Percentiles rank a stretch among this genome's conserved stretches.
These are phyloP conservation scores for Aspiorhynchus laticeps DNA, from an alignment of 2,113 vertebrate species.

Conservation along the genomic window DNA sequence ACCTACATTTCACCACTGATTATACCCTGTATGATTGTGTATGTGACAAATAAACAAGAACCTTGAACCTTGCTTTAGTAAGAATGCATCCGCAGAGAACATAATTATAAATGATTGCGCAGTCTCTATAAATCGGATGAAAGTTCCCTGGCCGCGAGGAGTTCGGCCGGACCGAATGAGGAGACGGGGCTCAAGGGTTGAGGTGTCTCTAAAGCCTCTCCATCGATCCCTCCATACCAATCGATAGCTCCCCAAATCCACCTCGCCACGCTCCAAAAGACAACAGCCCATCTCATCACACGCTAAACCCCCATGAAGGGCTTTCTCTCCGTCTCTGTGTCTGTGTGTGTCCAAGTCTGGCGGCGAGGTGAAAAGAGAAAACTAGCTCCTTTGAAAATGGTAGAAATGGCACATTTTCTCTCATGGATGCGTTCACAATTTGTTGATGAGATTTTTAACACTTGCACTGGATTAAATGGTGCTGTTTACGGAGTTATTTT, in stretches of 20 bases:
- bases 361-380: neutral
- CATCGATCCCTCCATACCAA: slow-evolving; percentile 73
- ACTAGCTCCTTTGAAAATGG: neutral
- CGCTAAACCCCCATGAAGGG: slow-evolving; percentile 72
- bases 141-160: neutral
- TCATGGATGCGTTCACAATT: neutral
- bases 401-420: neutral
- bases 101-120: slow-evolving; percentile 22
- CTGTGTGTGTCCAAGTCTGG: neutral
- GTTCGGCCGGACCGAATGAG: neutral
- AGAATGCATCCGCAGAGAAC: neutral
- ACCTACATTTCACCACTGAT: no score
- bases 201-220: slow-evolving; percentile 71
- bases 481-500: neutral
- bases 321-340: slow-evolving; percentile 51
- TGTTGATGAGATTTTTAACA: neutral
- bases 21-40: no score
- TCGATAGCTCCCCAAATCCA: slow-evolving; percentile 79
- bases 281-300: slow-evolving; percentile 72
- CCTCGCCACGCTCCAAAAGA: slow-evolving; percentile 64
- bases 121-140: slow-evolving; percentile 9
- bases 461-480: neutral
- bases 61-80: no score
- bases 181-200: slow-evolving; percentile 6
- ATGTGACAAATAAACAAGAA: no score